Conservation (phyloP, 1,140 invertebrate genomes). For the Drosophila hydei region DNA sequence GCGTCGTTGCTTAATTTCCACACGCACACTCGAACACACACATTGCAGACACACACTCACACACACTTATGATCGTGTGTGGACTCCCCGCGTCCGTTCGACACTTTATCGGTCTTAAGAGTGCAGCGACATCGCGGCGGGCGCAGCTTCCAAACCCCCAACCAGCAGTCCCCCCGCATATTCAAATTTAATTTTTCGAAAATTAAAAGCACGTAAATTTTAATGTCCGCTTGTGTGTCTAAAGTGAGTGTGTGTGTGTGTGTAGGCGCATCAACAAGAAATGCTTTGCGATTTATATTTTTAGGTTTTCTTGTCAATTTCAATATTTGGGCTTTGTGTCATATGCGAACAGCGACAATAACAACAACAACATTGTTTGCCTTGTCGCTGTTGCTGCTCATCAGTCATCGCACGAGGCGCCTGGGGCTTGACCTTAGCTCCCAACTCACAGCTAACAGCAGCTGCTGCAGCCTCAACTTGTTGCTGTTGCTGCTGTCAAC, state of each 20-base stretch:
- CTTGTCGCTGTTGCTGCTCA: slow-evolving; percentile 36
- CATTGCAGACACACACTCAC: slow-evolving; percentile 15
- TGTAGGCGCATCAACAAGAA: slow-evolving; percentile 57
- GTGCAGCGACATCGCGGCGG: slow-evolving; percentile 56
- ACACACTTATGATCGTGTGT: background rate
- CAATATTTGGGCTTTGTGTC: slow-evolving; percentile 41
- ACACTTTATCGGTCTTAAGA: slow-evolving; percentile 37
- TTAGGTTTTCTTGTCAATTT: slow-evolving; percentile 55
- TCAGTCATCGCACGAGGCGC: slow-evolving; percentile 37
- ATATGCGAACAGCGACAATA: slow-evolving; percentile 23
- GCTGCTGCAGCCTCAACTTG: slow-evolving; percentile 37
- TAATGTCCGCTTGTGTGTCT: slow-evolving; percentile 45
- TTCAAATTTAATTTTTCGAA: slow-evolving; percentile 76
- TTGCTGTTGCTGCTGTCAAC: slow-evolving; percentile 18
- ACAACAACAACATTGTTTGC: slow-evolving; percentile 16
- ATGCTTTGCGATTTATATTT: slow-evolving; percentile 65
- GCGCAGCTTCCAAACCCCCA: slow-evolving; percentile 4
- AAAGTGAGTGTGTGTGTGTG: slow-evolving; percentile 44
- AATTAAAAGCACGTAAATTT: slow-evolving; percentile 74
- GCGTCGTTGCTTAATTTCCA: slow-evolving; percentile 76
- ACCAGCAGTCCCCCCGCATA: slow-evolving; percentile 39
- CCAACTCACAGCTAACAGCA: slow-evolving; percentile 6
- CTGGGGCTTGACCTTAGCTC: slow-evolving; percentile 70
- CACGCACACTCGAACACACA: slow-evolving; percentile 29
- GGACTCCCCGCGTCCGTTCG: slow-evolving; percentile 12